Evolutionary conservation across 2,888 invertebrate species (phyloP), one percentile per base, ranked within the genome.

Genomic region (Drosophila nigricruria): DNA sequence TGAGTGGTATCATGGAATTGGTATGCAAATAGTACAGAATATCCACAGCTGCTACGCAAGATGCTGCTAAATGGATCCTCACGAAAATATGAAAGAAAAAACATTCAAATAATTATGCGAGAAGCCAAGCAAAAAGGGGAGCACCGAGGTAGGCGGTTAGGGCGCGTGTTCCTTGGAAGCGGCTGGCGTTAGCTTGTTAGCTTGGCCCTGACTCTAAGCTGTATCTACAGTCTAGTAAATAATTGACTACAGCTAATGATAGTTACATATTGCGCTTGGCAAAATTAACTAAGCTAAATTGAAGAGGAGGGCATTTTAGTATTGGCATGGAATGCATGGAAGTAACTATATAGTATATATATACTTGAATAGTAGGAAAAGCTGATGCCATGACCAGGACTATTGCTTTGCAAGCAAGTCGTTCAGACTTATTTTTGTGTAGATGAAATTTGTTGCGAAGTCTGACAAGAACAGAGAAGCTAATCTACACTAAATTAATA

Each of bases 11-110:
- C 75, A 69, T 56, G 81, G 57, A 83, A 87, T 83, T 86, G 84
- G 84, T 87, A 82, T 82, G 87, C 84, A 86, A 86, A 82, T 85
- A 72, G 52, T 71, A 38, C 25, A 34, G 36, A 36, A 52, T 16
- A 52, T 16, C 34, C 32, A 34, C 61, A 61, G 70, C 59, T 38
- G 45, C 61, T 32, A 40, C 50, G 52, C 59, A 72, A 72, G 63
- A 70, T 70, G 64, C 64, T 52, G 61, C 30, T 40, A 56, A 56
- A 40, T 42, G 40, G 27, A 40, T 27, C 10, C 14, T 27, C 25
- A n/a, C 38, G 25, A 64, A 47, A 49, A 49, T 49, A 30, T 49
- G 40, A 65, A 43, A 66, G 34, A 56, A 65, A 64, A 67, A 65
- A 43, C 42, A 23, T 50, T 36, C 36, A 58, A 67, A 65, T 62